phyloP scores from a whole-genome alignment of 2,888 invertebrate genomes.

The Flexamia atlantica region DNA sequence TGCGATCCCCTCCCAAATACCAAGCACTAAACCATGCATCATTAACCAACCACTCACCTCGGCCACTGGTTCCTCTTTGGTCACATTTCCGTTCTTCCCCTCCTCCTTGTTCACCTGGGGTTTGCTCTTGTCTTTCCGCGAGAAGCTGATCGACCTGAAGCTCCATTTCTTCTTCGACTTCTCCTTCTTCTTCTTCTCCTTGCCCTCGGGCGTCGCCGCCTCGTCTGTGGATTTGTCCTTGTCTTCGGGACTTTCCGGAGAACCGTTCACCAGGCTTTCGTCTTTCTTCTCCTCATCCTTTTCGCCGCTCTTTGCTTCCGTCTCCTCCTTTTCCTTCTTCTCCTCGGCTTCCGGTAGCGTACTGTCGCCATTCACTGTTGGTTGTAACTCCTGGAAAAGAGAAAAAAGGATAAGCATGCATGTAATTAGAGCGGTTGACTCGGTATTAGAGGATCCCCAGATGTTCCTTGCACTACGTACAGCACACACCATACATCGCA shows the following conservation, averaged over 20 bases:
- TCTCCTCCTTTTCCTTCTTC: constrained; percentile 64
- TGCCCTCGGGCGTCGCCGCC: constrained; percentile 52
- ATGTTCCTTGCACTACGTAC: too few relatives aligned
- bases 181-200: constrained; percentile 68
- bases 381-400: constrained; percentile 62
- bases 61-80: constrained; percentile 79
- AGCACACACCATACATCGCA: too few relatives aligned
- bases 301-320: constrained; percentile 53
- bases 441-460: too few relatives aligned
- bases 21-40: not conserved
- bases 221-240: constrained; percentile 58
- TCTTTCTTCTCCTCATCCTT: constrained; percentile 52
- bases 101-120: constrained; percentile 79
- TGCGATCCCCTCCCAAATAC: too few relatives aligned
- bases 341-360: constrained; percentile 60
- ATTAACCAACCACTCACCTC: constrained; percentile 75
- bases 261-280: constrained; percentile 50
- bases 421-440: too few relatives aligned
- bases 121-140: constrained; percentile 92
- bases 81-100: constrained; percentile 74
- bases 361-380: constrained; percentile 61
- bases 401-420: too few relatives aligned
- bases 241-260: constrained; percentile 46
- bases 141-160: constrained; percentile 91
- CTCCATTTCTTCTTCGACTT: constrained; percentile 93